Base-by-base conservation (phyloP, 2,797 vertebrate species). In the Cynopterus sphinx region DNA sequence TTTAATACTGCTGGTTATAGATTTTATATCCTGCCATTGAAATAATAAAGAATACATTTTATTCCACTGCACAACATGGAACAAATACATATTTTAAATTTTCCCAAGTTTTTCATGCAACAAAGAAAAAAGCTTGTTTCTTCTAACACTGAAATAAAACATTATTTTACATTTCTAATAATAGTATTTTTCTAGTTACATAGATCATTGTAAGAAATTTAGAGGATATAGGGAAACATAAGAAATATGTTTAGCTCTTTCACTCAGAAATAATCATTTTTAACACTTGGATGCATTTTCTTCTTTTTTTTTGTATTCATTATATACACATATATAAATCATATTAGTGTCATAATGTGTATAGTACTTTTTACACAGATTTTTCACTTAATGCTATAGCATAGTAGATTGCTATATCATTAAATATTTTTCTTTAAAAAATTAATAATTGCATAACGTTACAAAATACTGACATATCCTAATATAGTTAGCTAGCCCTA, bases 51-150 rank as follows among this genome's bases (percentile, higher is more conserved):
- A 77, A 86, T 81, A 39, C 16, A 63, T 33, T 71, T 94, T 82
- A 70, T 49, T 83, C 21, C 26, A 75, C 16, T 46, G 10, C 11
- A 74, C 22, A 68, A 67, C 28, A 43, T 55, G 39, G 33, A 88
- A 91, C 82, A 87, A 95, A 87, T 26, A 79, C 4, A 85, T 41
- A 31, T 84, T 93, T 31, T 90, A 55, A 94, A 92, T 82, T 94
- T 96, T 94, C 57, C 57, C 59, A 49, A 96, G 12, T 43, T 67
- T 95, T 81, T 90, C 46, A 63, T 28, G 4, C n/a, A 82, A 82
- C 12, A 90, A 74, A 79, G 39, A 39, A 57, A 95, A 87, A 74
- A 63, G 31, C 1, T 71, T 2, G 16, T 53, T 90, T 43, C 16
- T 84, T 96, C 11, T 73, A 83, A 89, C 6, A 78, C 51, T 92